Conservation (phyloP, 2,797 vertebrate species). For the Muscicapa comitata region DNA sequence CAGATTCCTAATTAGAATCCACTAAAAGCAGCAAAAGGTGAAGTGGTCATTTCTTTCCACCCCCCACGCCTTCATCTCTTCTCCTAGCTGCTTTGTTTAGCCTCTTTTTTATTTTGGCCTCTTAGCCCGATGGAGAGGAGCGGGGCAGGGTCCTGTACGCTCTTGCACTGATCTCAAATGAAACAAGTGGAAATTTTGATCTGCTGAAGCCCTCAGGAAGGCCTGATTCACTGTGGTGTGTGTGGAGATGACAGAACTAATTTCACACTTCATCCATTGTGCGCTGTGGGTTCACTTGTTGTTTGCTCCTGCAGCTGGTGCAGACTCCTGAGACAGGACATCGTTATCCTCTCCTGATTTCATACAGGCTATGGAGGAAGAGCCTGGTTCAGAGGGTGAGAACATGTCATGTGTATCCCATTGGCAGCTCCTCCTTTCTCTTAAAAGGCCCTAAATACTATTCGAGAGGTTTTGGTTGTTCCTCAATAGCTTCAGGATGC, state of each 20-base stretch:
- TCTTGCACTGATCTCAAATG: neutral
- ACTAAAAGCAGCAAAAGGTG: conserved; percentile 19
- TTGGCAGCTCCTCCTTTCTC: neutral
- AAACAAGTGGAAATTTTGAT: neutral
- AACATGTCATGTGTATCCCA: fast-evolving
- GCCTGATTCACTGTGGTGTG: neutral
- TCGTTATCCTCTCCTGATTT: neutral
- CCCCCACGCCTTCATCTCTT: neutral
- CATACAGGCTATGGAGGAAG: fast-evolving
- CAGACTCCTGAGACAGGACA: neutral
- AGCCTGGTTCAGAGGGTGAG: neutral
- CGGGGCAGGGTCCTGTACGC: neutral
- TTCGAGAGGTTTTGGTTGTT: neutral
- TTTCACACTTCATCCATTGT: conserved; percentile 59
- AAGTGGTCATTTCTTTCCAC: conserved; percentile 22
- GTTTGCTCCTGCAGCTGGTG: neutral
- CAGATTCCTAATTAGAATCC: conserved; percentile 71
- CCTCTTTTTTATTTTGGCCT: neutral
- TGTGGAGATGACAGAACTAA: conserved; percentile 48
- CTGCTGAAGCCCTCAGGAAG: neutral
- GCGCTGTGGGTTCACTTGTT: neutral
- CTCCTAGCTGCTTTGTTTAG: neutral
- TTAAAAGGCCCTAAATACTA: neutral
- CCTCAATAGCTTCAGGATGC: neutral
- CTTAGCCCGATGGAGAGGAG: neutral